These are phyloP conservation scores for Drosophila jambulina DNA, from an alignment of 1,140 invertebrate genomes.

Conservation along the genomic window DNA sequence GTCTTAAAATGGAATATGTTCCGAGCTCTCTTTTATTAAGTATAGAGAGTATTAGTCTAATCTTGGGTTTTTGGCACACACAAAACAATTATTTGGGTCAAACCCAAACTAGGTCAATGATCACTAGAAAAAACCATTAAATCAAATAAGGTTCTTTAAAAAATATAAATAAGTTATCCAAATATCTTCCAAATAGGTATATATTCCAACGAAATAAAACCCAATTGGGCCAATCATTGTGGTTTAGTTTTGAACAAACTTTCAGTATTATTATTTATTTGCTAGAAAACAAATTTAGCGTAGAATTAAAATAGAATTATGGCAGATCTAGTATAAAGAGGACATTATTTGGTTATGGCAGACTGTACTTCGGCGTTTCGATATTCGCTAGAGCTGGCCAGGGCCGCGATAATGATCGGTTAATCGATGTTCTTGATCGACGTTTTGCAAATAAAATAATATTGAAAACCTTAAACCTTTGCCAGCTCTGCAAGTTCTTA, in stretches of 20 bases:
- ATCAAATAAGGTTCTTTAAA: neutral
- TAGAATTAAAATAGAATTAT: conserved; percentile 47
- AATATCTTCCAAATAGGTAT: too few relatives aligned
- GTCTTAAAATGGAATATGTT: too few relatives aligned
- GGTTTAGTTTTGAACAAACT: conserved; percentile 53
- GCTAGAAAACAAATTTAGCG: conserved; percentile 53
- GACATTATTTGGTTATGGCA: conserved; percentile 45
- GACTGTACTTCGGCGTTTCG: conserved; percentile 6
- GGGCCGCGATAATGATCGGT: too few relatives aligned
- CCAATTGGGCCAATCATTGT: neutral
- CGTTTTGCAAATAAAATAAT: neutral
- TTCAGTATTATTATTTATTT: conserved; percentile 59
- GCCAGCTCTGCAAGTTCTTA: neutral
- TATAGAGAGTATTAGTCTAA: neutral
- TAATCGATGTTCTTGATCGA: neutral
- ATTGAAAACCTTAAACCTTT: neutral
- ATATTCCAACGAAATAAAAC: neutral
- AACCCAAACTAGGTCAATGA: neutral
- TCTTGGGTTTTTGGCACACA: conserved; percentile 1
- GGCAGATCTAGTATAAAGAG: conserved; percentile 37
- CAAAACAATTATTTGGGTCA: neutral
- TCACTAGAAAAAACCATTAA: neutral
- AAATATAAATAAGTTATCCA: neutral
- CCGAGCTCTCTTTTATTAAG: too few relatives aligned
- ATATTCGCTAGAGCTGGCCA: neutral